Evolutionary conservation across 92 coral and sea anemone species (phyloP).

Genomic region (Bergia puertoricense): DNA sequence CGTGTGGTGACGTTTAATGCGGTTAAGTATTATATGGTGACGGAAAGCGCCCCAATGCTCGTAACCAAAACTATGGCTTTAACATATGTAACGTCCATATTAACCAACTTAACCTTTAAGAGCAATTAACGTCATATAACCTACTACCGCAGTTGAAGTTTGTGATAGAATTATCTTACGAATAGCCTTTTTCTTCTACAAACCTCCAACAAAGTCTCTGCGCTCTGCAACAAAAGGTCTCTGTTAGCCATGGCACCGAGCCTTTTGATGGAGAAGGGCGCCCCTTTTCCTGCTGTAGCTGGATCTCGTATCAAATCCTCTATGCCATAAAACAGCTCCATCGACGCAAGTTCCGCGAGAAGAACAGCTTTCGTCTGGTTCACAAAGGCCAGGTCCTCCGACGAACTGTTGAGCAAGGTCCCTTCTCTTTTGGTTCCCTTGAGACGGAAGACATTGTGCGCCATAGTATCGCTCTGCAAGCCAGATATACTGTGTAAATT

Average conservation of each 20-base stretch:
- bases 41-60: too few relatives aligned
- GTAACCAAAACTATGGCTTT: too few relatives aligned
- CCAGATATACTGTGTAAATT: background rate
- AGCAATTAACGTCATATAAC: too few relatives aligned
- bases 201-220: conserved; percentile 87
- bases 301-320: conserved; percentile 74
- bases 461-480: background rate
- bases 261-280: conserved; percentile 58
- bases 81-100: too few relatives aligned
- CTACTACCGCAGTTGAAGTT: background rate
- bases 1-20: too few relatives aligned
- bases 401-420: conserved; percentile 1
- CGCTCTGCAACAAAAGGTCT: conserved; percentile 80
- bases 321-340: conserved; percentile 87
- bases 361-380: conserved; percentile 88
- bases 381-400: conserved; percentile 63
- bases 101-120: too few relatives aligned
- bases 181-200: background rate
- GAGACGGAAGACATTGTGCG: background rate
- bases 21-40: too few relatives aligned
- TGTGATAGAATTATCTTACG: background rate
- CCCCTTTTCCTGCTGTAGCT: conserved; percentile 45
- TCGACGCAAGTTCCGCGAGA: conserved; percentile 78
- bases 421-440: background rate
- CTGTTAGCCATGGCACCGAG: conserved; percentile 67